Conservation (phyloP, 2,113 vertebrate genomes). For the Pimephales promelas region DNA sequence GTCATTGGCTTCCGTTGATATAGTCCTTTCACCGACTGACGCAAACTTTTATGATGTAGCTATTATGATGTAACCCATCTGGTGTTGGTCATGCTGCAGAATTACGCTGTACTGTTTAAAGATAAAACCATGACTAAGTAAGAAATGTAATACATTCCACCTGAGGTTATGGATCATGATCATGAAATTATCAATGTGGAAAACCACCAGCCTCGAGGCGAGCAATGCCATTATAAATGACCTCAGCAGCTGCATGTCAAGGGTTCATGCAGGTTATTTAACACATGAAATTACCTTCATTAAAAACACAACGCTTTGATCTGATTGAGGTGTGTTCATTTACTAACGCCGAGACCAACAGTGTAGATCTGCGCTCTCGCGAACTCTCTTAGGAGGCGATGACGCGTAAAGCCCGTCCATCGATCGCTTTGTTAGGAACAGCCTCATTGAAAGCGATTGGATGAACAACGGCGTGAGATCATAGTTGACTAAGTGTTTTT, state of each 20-base stretch:
- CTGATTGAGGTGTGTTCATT: neutral
- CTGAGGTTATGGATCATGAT: neutral
- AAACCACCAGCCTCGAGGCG: neutral
- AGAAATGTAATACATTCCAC: neutral
- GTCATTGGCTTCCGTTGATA: neutral
- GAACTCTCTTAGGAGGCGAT: neutral
- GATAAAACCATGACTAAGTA: neutral
- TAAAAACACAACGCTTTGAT: neutral
- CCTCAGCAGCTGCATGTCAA: neutral
- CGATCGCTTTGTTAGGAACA: conserved; percentile 40
- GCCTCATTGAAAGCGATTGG: neutral
- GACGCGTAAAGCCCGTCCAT: conserved; percentile 44
- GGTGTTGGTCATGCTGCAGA: neutral
- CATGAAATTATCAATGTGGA: neutral
- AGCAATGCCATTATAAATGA: neutral
- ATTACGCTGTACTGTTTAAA: too few species aligned
- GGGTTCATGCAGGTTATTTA: neutral
- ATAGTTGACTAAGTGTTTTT: neutral
- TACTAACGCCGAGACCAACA: neutral
- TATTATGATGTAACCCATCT: neutral
- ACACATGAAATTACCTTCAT: neutral
- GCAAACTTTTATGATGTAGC: neutral
- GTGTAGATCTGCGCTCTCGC: too few species aligned
- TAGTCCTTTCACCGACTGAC: neutral
- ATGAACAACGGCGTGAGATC: conserved; percentile 1